Evolutionary conservation across 2,888 invertebrate genomes (phyloP), one percentile per base, ranked within the genome.

Genomic region (Drosophila engyochracea): DNA sequence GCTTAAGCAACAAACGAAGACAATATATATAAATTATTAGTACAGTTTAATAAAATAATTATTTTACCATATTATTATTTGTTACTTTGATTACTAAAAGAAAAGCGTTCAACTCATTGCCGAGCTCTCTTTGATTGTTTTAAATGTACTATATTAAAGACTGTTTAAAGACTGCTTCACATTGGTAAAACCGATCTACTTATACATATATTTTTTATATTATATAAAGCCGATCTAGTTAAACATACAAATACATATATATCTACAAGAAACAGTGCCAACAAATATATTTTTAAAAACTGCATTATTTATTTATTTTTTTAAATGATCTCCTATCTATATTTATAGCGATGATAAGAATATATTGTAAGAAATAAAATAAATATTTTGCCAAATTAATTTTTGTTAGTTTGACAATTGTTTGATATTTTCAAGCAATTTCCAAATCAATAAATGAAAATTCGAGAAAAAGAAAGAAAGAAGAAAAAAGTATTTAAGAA

Each of bases 1-100:
- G 10, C 3, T 41, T 61, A 62, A 44, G 37, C 39, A 33, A 47
- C 16, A 44, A 47, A 47, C 19, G 0, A 44, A 41, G 75, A 76
- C 77, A 76, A 75, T 70, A 55, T 4, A 54, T 64, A 33, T n/a
- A 44, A 10, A 9, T 25, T 31, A 33, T 30, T 33, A 55, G 22
- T 19, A 49, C 9, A 19, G 12, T 22, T 39, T 3, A 41, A 35
- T 33, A 66, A 51, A 55, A 52, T 10, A 12, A 31, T 22, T 30
- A 31, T 39, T n/a, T n/a, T n/a, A n/a, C 9, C n/a, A 10, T 5
- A n/a, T 9, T 41, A 41, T 41, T n/a, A 41, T 41, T 41, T 10
- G n/a, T 41, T n/a, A 10, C 10, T n/a, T 41, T 41, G 41, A 41
- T 41, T n/a, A 41, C 41, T 5, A n/a, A n/a, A 41, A n/a, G 4